Evolutionary conservation across 2,113 vertebrate species (phyloP).

Genomic region (Glaucomys volans): DNA sequence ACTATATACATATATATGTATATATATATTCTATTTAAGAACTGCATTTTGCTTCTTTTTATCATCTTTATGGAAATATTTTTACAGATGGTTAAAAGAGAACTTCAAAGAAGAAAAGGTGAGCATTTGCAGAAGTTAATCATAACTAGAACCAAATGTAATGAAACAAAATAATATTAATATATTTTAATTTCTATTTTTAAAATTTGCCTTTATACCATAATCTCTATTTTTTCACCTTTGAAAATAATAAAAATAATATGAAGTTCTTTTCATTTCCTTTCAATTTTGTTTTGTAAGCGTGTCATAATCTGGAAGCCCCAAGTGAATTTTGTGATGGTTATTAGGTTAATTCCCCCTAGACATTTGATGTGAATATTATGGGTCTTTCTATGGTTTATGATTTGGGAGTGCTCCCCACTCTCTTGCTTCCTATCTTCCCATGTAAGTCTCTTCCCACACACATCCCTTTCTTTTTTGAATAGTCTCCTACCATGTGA

Average conservation of each 20-base stretch:
- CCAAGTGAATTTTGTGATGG: not conserved
- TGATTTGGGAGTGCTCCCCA: not conserved
- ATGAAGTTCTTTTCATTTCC: not conserved
- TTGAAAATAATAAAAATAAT: not conserved
- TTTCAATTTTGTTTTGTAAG: slow-evolving; percentile 11
- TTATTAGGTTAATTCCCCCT: not conserved
- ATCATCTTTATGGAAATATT: slow-evolving; percentile 47
- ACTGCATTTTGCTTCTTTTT: slow-evolving; percentile 36
- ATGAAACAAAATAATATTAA: slow-evolving; percentile 65
- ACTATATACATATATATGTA: not conserved
- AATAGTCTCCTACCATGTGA: not conserved
- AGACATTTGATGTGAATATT: not conserved
- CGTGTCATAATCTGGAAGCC: not conserved
- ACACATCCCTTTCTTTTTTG: not conserved
- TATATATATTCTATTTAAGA: slow-evolving; percentile 30
- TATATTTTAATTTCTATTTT: slow-evolving; percentile 54
- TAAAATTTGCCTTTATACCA: not conserved
- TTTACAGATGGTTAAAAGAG: slow-evolving; percentile 40
- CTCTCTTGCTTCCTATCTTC: not conserved
- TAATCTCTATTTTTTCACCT: not conserved
- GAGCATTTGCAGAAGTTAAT: slow-evolving; percentile 68
- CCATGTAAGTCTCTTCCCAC: not conserved
- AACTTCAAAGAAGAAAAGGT: slow-evolving; percentile 60
- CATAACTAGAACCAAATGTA: slow-evolving; percentile 34
- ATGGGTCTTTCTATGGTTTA: not conserved